Percentiles rank a stretch among this genome's conserved stretches.
Conservation (phyloP, 2,888 invertebrate species). For the Leptothorax acervorum region DNA sequence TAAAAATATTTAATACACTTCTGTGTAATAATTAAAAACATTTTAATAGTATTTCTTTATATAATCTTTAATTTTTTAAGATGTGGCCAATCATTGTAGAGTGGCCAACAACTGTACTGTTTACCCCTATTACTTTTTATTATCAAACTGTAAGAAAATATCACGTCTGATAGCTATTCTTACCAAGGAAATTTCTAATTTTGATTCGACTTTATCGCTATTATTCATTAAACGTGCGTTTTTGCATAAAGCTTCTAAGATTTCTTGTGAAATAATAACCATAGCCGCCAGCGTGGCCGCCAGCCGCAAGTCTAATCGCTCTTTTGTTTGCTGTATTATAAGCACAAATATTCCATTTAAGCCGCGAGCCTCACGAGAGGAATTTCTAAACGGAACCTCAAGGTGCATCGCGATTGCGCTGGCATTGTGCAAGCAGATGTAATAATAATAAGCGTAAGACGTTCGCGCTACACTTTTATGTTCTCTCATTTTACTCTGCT, state of each 20-base stretch:
- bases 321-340: conserved; percentile 24
- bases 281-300: too few relatives aligned
- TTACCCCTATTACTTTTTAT: not conserved
- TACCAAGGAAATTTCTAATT: not conserved
- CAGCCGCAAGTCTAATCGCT: conserved; percentile 20
- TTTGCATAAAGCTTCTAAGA: not conserved
- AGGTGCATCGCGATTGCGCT: not conserved
- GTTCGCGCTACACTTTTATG: not conserved
- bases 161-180: not conserved
- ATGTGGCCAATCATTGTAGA: too few relatives aligned
- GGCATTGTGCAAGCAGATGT: not conserved
- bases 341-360: conserved; percentile 26
- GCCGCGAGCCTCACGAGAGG: not conserved
- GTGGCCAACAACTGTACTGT: too few relatives aligned
- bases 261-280: conserved; percentile 24
- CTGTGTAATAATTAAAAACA: too few relatives aligned
- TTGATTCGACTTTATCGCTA: not conserved
- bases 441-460: not conserved
- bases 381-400: not conserved
- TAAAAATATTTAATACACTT: too few relatives aligned
- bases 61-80: too few relatives aligned
- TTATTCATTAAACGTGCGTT: not conserved
- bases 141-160: not conserved
- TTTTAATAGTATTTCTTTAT: too few relatives aligned
- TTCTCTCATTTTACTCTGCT: not conserved